phyloP scores from a whole-genome alignment of 2,888 invertebrate species.

The Lycocerus yunnanus region DNA sequence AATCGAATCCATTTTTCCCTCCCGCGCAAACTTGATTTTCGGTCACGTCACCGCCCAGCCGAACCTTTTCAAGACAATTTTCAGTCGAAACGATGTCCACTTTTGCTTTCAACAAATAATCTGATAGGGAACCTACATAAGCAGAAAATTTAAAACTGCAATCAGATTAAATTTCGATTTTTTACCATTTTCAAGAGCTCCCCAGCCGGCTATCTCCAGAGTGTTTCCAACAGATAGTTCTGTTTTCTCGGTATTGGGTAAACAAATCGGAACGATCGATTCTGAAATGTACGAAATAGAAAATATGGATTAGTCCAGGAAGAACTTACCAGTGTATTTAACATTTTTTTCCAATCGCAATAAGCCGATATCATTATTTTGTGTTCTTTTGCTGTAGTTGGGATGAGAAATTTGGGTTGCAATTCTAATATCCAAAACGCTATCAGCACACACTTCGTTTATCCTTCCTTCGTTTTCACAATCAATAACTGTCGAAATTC shows the following conservation, averaged over 20 bases:
- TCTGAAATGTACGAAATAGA: conserved; percentile 40
- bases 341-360: conserved; percentile 6
- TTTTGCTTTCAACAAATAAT: conserved; percentile 23
- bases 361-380: conserved; percentile 39
- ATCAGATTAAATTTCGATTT: not conserved
- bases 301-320: not conserved
- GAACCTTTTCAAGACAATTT: conserved; percentile 14
- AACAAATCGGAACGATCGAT: conserved; percentile 62
- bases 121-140: conserved; percentile 4
- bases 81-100: conserved; percentile 22
- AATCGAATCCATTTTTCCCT: conserved; percentile 59
- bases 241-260: conserved; percentile 51
- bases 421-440: conserved; percentile 48
- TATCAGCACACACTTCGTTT: conserved; percentile 49
- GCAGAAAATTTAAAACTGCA: not conserved
- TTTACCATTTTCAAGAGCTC: conserved; percentile 25
- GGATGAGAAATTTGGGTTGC: conserved; percentile 51
- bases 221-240: conserved; percentile 1
- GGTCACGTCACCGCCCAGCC: not conserved
- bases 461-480: not conserved
- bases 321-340: not conserved
- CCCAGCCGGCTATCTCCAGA: conserved; percentile 28
- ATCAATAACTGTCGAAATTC: conserved; percentile 57
- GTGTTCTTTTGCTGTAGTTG: conserved; percentile 39
- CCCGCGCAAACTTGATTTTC: conserved; percentile 48